phyloP scores from a whole-genome alignment of 23 tunicate species.

The Botrylloides violaceus region DNA sequence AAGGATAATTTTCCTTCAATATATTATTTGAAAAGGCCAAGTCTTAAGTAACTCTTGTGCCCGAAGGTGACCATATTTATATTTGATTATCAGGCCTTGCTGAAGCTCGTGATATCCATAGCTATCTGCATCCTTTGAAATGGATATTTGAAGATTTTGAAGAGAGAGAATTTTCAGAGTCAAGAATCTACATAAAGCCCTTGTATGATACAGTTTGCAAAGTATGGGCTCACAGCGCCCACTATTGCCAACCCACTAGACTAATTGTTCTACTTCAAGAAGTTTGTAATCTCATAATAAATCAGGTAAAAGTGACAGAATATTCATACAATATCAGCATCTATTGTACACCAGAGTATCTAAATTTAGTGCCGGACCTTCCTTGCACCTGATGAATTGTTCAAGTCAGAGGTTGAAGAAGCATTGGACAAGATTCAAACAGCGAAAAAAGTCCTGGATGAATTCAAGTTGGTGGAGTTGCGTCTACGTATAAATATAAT shows the following conservation, averaged over 20 bases:
- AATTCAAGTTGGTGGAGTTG: slow-evolving; percentile 34
- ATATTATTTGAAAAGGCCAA: too few relatives aligned
- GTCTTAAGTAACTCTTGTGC: too few relatives aligned
- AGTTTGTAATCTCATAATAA: slow-evolving; percentile 78
- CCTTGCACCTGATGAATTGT: slow-evolving; percentile 81
- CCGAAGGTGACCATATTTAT: too few relatives aligned
- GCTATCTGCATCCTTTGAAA: slow-evolving; percentile 68
- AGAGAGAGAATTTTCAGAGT: slow-evolving; percentile 69
- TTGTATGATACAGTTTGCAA: slow-evolving; percentile 58
- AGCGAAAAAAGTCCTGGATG: slow-evolving; percentile 46
- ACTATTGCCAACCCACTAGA: slow-evolving; percentile 55
- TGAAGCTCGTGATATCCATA: slow-evolving; percentile 78
- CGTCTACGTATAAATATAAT: neutral
- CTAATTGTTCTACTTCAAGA: slow-evolving; percentile 78
- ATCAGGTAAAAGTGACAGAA: slow-evolving; percentile 67
- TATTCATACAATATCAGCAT: neutral
- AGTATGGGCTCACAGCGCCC: slow-evolving; percentile 78
- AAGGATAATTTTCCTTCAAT: too few relatives aligned
- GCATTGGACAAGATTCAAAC: slow-evolving; percentile 44
- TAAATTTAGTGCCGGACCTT: slow-evolving; percentile 76
- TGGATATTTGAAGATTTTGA: slow-evolving; percentile 87
- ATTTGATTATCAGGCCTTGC: slow-evolving; percentile 24
- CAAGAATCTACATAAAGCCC: slow-evolving; percentile 40
- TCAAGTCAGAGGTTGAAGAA: slow-evolving; percentile 90
- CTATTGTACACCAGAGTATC: neutral